These are phyloP conservation scores for Oscheius sp. DNA, from an alignment of 2,888 invertebrate species.

Conservation along the genomic window DNA sequence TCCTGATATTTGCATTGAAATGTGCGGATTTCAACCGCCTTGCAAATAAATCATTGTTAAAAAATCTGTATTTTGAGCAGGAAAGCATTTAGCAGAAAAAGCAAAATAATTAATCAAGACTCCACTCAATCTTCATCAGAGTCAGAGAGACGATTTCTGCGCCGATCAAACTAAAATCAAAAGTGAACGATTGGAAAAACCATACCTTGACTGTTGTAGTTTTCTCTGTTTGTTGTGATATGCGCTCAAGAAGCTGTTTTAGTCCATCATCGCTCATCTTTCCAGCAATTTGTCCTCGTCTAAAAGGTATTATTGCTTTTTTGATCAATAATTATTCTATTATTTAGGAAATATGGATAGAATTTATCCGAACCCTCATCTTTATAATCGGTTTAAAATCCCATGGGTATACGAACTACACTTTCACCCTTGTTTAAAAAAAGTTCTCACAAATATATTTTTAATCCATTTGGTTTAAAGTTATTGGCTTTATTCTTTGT, in stretches of 20 bases:
- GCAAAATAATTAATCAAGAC: neutral
- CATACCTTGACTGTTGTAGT: slow-evolving; percentile 65
- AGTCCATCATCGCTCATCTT: slow-evolving; percentile 65
- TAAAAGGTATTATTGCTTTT: slow-evolving; percentile 29
- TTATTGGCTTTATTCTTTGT: no score
- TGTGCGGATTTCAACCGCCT: neutral
- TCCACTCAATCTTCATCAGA: slow-evolving; percentile 71
- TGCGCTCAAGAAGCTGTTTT: slow-evolving; percentile 60
- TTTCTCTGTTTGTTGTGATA: slow-evolving; percentile 59
- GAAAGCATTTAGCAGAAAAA: neutral
- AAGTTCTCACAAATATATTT: no score
- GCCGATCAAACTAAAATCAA: slow-evolving; percentile 66
- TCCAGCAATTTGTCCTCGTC: slow-evolving; percentile 66
- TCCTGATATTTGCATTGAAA: neutral
- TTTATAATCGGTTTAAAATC: no score
- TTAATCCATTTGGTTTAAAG: no score
- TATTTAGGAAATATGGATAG: no score
- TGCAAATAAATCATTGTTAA: slow-evolving; percentile 17
- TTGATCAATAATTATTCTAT: no score
- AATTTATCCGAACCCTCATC: no score
- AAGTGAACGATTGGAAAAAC: neutral
- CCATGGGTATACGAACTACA: no score
- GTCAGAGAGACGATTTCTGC: slow-evolving; percentile 66
- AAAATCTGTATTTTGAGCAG: neutral
- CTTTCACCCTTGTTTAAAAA: no score